Base-by-base conservation (phyloP, 2,113 vertebrate genomes). In the Aix galericulata region DNA sequence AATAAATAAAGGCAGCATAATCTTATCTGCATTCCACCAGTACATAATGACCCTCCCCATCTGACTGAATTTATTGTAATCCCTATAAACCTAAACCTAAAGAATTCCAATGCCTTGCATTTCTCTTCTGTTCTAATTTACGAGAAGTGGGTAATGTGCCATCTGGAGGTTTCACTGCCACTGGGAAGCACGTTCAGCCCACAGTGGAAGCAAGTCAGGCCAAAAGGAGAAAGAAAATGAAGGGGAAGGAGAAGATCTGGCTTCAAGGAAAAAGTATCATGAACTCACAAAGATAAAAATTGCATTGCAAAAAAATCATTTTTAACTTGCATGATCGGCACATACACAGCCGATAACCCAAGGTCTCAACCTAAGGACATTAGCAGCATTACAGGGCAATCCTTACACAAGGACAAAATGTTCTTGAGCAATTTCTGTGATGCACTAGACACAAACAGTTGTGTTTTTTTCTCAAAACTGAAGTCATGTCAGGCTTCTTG, bases 371-470 rank as follows among this genome's bases (percentile, higher is more conserved):
- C 89, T 95, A 83, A 96, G 93, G 91, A 95, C 87, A 68, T 96
- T 95, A 96, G 91, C 88, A 93, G 67, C 80, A 63, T 94, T 94
- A 93, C 40, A 80, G 95, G 91, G 93, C 91, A 90, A 75, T 75
- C 92, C 63, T 92, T 53, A 79, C 76, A 90, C 96, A 97, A 97
- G 96, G 97, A 94, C 97, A 97, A 89, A 93, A 78, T 55, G 95
- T 82, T 95, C 92, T 97, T 97, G 95, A 95, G 69, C 81, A 92
- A 95, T 97, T 95, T 95, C 82, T 91, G 83, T 66, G 50, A 44
- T 83, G 31, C 82, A 81, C 95, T 91, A 93, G 94, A 94, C 80
- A 94, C 63, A 95, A 97, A 91, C 95, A 92, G 89, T 79, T 11
- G 20, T 48, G 20, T 48, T 94, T 97, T 97, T 92, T 66, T 80